Evolutionary conservation across 2,797 vertebrate genomes (phyloP).

Genomic region (Furcifer pardalis): DNA sequence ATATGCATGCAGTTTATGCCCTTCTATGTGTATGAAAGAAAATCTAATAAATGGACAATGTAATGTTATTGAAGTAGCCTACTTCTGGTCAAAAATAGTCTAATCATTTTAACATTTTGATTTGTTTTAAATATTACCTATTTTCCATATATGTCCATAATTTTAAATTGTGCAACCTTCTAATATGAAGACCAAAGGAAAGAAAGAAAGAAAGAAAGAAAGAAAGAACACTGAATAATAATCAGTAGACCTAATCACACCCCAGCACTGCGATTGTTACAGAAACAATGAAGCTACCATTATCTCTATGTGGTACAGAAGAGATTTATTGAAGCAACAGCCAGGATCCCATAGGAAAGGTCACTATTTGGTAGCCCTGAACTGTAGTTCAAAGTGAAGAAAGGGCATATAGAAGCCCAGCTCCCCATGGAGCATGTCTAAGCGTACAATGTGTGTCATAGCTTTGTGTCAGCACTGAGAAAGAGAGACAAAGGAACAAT

Average conservation of each 20-base stretch:
- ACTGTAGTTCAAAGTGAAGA: constrained; percentile 51
- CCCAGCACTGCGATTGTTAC: neutral
- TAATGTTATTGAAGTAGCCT: too few species aligned
- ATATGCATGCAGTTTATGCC: too few species aligned
- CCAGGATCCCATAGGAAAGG: constrained; percentile 7
- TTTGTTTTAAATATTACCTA: too few species aligned
- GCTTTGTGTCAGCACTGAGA: constrained; percentile 58
- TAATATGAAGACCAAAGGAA: too few species aligned
- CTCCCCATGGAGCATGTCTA: constrained; percentile 52
- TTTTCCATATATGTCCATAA: too few species aligned
- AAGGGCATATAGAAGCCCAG: constrained; percentile 47
- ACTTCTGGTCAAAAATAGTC: too few species aligned
- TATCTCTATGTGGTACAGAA: neutral
- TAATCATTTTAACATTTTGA: too few species aligned
- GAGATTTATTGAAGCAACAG: constrained; percentile 41
- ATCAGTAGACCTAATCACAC: constrained; percentile 33
- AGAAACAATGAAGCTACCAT: neutral
- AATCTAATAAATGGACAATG: too few species aligned
- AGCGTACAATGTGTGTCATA: constrained; percentile 58
- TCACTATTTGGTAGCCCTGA: constrained; percentile 37
- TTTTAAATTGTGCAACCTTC: too few species aligned
- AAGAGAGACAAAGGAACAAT: constrained; percentile 49
- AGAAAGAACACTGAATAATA: constrained; percentile 43
- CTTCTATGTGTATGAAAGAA: too few species aligned
- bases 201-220: neutral